Conservation (phyloP, 2,113 vertebrate genomes). For the Oreochromis niloticus region DNA sequence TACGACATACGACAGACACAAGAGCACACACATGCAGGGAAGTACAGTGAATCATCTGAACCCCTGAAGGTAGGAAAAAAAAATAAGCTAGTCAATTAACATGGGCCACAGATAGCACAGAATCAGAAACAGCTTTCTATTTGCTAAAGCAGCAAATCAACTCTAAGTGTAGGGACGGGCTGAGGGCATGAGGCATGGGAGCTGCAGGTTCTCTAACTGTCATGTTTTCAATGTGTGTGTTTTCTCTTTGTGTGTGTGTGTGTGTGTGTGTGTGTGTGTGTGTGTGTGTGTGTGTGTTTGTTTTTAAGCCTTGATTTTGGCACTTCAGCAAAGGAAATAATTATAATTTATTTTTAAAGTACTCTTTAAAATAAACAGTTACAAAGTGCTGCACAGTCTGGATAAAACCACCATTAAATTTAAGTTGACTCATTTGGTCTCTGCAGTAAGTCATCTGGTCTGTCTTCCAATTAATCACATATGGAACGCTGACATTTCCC, state of each 20-base stretch:
- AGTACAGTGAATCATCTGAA: not conserved
- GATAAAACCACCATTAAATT: not conserved
- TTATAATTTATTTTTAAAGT: not conserved
- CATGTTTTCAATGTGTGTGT: not conserved
- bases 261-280: not conserved
- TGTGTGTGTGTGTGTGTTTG: not conserved
- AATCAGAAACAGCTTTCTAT: constrained; percentile 12
- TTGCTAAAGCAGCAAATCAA: constrained; percentile 11
- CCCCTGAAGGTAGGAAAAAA: not conserved
- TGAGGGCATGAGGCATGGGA: not conserved
- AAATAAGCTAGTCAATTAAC: constrained; percentile 31
- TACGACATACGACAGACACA: not conserved
- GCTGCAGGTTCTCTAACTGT: not conserved
- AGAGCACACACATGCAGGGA: not conserved
- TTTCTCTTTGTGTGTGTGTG: not conserved
- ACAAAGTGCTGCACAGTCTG: not conserved
- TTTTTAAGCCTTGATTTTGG: not conserved
- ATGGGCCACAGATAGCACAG: not conserved
- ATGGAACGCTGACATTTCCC: rapidly evolving
- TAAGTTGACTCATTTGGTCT: not conserved
- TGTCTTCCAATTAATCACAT: not conserved
- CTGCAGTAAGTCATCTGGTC: not conserved
- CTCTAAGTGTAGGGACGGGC: not conserved
- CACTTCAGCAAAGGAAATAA: not conserved
- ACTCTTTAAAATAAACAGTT: not conserved